Base-by-base conservation (phyloP, 2,797 vertebrate genomes). In the Parotocinclus haroldoi region DNA sequence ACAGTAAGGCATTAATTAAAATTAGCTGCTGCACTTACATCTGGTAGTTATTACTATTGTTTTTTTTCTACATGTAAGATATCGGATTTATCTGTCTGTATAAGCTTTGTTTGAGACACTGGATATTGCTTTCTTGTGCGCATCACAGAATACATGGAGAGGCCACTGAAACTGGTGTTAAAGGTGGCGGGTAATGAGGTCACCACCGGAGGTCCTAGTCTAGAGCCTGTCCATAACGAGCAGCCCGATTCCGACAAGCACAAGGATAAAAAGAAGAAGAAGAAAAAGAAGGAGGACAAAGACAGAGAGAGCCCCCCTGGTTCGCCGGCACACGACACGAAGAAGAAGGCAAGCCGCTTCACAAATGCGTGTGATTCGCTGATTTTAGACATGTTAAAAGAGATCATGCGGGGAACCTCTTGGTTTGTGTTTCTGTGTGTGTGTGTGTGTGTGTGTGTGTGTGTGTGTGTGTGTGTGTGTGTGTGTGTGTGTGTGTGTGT, bases 181-280 rank as follows among this genome's bases (percentile, higher is more conserved):
- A 99, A 98, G 71, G 96, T 99, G 13, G 96, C 95, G 5, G 96
- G 96, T 1, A 95, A 86, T 52, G 97, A 98, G 60, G 93, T 99
- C 63, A 96, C 95, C n/a, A 93, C 96, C 2, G 95, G 93, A 51
- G 93, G 91, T 59, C 87, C 94, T 0, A 91, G 91, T 3, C 90
- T 89, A 4, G 93, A 96, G 77, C 89, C 82, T 0, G 83, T 91
- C 11, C 92, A 92, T n/a, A 94, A 96, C 1, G 93, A 99, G 12
- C 93, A 90, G 70, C 77, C 84, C 0, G 95, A 98, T 8, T 83
- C 91, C 6, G 94, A 98, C 57, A 97, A 95, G 67, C 93, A 95
- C 72, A 96, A 93, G 70, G 95, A 99, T 68, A 94, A 95, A 62
- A 98, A 98, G 75, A 96, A 96, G 83, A 99, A 98, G 66, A 99